These are phyloP conservation scores for Dinocampus coccinellae DNA, from an alignment of 2,888 invertebrate species.

Conservation along the genomic window DNA sequence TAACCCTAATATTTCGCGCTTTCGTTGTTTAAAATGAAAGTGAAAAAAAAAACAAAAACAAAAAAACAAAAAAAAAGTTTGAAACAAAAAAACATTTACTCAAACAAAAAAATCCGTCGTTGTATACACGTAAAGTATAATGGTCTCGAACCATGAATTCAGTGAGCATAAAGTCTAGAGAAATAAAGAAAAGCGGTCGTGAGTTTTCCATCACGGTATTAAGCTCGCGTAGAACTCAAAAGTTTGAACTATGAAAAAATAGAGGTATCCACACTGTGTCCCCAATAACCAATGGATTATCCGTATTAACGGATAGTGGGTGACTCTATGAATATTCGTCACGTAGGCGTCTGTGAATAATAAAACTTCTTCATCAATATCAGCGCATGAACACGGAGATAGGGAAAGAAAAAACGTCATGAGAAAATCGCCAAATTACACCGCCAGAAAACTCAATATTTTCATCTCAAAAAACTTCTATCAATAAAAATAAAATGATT, in stretches of 20 bases:
- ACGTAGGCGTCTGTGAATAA: not conserved
- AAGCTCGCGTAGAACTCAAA: conserved; percentile 13
- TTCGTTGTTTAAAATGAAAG: not conserved
- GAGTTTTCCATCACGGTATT: conserved; percentile 34
- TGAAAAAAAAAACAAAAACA: not conserved
- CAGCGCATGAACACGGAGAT: not conserved
- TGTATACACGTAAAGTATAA: not conserved
- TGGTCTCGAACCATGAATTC: conserved; percentile 15
- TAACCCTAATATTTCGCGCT: not conserved
- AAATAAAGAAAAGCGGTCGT: not conserved
- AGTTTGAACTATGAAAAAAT: not conserved
- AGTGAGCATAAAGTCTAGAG: conserved; percentile 34
- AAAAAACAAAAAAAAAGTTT: no score
- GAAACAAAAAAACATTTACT: not conserved
- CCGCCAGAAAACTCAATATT: not conserved
- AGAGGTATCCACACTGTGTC: not conserved
- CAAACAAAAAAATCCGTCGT: not conserved
- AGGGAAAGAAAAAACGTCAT: no score
- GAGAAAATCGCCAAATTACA: not conserved
- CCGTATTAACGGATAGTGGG: conserved; percentile 25
- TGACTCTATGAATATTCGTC: conserved; percentile 6
- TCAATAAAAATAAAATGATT: not conserved
- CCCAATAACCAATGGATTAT: conserved; percentile 39
- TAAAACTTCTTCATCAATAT: not conserved
- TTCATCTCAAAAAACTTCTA: not conserved